phyloP scores from a whole-genome alignment of 1,140 invertebrate genomes.

The Brachionus manjavacas region DNA sequence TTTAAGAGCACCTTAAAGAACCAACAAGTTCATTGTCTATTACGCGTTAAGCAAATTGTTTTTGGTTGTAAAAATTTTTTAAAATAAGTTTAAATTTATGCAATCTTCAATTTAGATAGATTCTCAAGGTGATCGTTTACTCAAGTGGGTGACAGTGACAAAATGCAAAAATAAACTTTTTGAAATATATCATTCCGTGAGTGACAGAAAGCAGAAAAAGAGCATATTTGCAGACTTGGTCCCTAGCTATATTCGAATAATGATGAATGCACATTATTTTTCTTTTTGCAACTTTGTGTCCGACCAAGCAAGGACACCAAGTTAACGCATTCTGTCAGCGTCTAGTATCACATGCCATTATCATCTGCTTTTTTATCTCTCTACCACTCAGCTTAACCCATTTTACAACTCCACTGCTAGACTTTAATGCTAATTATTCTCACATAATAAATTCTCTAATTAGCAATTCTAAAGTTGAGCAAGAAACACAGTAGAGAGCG shows the following conservation, averaged over 20 bases:
- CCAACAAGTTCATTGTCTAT: too few relatives aligned
- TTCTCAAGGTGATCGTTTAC: neutral
- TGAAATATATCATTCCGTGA: neutral
- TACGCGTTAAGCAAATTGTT: too few relatives aligned
- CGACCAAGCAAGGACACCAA: neutral
- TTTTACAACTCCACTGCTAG: neutral
- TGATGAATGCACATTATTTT: neutral
- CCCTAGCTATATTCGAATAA: neutral
- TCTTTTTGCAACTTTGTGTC: neutral
- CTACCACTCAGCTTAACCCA: neutral
- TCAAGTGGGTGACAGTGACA: too few relatives aligned
- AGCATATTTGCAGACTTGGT: too few relatives aligned
- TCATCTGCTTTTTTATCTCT: neutral
- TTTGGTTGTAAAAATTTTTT: neutral
- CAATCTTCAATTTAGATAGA: neutral
- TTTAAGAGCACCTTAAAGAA: too few relatives aligned
- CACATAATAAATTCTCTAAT: constrained; percentile 1
- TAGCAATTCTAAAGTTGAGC: neutral
- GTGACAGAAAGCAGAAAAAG: neutral
- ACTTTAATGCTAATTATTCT: neutral
- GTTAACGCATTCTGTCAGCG: neutral
- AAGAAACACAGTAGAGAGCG: neutral
- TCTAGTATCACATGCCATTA: neutral
- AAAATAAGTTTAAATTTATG: neutral
- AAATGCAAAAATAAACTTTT: neutral